Conservation (phyloP, 2,888 invertebrate genomes). For the Scaptomyza parva region DNA sequence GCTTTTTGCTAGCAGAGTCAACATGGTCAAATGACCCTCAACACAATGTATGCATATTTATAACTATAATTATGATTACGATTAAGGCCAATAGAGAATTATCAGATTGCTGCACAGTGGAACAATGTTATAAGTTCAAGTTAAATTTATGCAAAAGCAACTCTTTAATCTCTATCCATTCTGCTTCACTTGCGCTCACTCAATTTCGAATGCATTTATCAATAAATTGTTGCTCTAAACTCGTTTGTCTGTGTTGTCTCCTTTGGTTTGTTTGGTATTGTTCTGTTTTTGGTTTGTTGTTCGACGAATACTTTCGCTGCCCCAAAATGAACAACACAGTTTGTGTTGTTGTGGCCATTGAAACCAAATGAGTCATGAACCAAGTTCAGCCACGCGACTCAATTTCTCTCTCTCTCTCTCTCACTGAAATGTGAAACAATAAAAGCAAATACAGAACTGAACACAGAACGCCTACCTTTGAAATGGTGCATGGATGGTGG, state of each 20-base stretch:
- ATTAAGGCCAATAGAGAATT: background rate
- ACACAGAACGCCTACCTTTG: conserved; percentile 6
- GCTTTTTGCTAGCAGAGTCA: conserved; percentile 24
- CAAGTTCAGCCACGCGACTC: conserved; percentile 36
- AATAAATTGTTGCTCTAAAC: conserved; percentile 7
- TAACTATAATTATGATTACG: conserved; percentile 26
- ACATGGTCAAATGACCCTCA: conserved; percentile 25
- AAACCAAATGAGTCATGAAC: conserved; percentile 74
- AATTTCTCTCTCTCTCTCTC: conserved; percentile 23
- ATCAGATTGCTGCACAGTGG: conserved; percentile 12
- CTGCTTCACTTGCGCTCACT: background rate
- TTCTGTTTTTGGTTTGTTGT: conserved; percentile 33
- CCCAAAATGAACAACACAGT: conserved; percentile 71
- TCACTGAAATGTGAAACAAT: conserved; percentile 62
- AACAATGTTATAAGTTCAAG: background rate
- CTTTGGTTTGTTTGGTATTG: conserved; percentile 24
- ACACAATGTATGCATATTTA: conserved; percentile 34
- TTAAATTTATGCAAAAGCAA: background rate
- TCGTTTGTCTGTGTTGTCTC: conserved; percentile 17
- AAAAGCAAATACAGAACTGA: conserved; percentile 48
- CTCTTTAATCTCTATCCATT: background rate
- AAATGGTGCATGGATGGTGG: background rate
- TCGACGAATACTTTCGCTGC: conserved; percentile 65
- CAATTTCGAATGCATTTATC: background rate
- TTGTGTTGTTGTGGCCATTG: conserved; percentile 59